phyloP scores from a whole-genome alignment of 2,888 invertebrate species.

The Leucoptera coffeella region DNA sequence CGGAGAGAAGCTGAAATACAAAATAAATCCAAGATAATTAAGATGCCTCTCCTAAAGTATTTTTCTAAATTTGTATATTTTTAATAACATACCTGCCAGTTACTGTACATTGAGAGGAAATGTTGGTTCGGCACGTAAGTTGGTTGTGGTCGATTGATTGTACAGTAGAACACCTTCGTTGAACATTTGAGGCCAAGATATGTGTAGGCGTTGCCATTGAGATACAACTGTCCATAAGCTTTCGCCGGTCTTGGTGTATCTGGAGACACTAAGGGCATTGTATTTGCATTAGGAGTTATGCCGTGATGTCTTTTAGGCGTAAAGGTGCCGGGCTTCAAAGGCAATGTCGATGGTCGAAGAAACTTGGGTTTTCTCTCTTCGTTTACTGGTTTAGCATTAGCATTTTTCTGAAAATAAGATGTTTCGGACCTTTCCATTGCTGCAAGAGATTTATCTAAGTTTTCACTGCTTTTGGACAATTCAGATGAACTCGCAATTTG shows the following conservation, averaged over 20 bases:
- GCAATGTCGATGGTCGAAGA: conserved; percentile 74
- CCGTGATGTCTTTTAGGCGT: conserved; percentile 77
- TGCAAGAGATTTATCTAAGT: conserved; percentile 12
- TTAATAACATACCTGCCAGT: conserved; percentile 67
- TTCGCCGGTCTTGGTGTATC: conserved; percentile 88
- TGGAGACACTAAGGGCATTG: conserved; percentile 79
- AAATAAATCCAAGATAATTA: too few species aligned
- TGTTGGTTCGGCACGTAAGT: conserved; percentile 88
- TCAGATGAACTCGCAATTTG: conserved; percentile 36
- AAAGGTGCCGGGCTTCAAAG: conserved; percentile 78
- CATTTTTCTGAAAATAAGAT: conserved; percentile 40
- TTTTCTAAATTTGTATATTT: too few species aligned
- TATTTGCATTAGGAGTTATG: conserved; percentile 75
- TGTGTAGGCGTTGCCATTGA: conserved; percentile 89
- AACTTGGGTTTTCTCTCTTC: conserved; percentile 60
- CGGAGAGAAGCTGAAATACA: conserved; percentile 60
- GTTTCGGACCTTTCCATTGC: conserved; percentile 42
- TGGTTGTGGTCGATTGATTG: conserved; percentile 88
- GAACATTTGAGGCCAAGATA: conserved; percentile 87
- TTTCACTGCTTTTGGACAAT: conserved; percentile 31
- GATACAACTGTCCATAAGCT: conserved; percentile 80
- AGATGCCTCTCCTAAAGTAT: too few species aligned
- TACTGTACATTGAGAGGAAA: conserved; percentile 94
- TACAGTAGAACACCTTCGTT: conserved; percentile 87
- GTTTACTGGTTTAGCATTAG: conserved; percentile 14